Evolutionary conservation across 2,113 vertebrate species (phyloP).

Genomic region (Paedocypris sp.): DNA sequence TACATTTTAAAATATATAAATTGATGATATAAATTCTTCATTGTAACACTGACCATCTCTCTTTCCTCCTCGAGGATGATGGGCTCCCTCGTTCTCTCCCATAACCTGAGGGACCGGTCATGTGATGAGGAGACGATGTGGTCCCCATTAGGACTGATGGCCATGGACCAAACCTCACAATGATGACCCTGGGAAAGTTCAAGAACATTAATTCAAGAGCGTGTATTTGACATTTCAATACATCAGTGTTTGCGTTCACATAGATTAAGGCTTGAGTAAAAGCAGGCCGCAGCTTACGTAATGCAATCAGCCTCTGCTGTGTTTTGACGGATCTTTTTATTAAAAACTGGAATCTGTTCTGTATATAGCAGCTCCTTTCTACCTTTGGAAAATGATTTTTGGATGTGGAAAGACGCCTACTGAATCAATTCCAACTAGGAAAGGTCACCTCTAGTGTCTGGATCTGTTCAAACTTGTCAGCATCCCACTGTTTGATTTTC

Average conservation of each 20-base stretch:
- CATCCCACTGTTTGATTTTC: slow-evolving; percentile 97
- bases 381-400: slow-evolving; percentile 1
- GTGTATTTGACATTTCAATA: neutral
- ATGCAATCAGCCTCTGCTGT: slow-evolving; percentile 16
- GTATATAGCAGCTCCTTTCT: slow-evolving; percentile 8
- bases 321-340: neutral
- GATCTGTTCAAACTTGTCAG: slow-evolving; percentile 88
- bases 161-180: slow-evolving; percentile 85
- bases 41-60: slow-evolving; percentile 79
- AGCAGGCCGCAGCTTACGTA: neutral
- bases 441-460: slow-evolving; percentile 86
- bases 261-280: neutral
- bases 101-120: slow-evolving; percentile 90
- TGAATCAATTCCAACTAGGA: neutral
- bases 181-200: slow-evolving; percentile 78
- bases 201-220: neutral
- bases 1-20: no score
- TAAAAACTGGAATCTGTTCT: neutral
- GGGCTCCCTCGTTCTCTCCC: slow-evolving; percentile 88
- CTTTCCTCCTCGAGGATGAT: slow-evolving; percentile 90
- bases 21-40: no score
- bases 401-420: neutral
- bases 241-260: neutral
- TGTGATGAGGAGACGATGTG: slow-evolving; percentile 84
- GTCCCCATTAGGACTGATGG: slow-evolving; percentile 87